A percentile compares a stretch with the other conserved stretches of the same genome.
These are phyloP conservation scores for Erethizon dorsatum DNA, from an alignment of 2,797 vertebrate species.

Conservation along the genomic window DNA sequence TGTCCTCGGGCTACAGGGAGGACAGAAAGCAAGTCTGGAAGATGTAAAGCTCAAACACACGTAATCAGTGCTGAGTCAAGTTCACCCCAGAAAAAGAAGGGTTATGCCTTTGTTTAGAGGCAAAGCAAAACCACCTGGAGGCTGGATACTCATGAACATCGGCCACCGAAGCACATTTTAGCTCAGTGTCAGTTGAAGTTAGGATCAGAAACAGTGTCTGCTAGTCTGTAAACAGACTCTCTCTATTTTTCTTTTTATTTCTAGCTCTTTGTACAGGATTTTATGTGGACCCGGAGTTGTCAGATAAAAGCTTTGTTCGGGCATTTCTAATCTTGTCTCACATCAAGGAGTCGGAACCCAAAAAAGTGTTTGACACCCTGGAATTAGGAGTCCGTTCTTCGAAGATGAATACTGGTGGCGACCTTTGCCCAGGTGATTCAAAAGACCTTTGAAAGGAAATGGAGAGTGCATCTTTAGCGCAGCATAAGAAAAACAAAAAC, in stretches of 20 bases:
- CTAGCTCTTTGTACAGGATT: not conserved
- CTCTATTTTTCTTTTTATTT: not conserved
- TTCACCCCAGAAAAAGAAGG: not conserved
- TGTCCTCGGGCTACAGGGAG: not conserved
- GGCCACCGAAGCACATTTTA: not conserved
- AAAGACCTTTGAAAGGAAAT: not conserved
- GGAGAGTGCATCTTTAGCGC: not conserved
- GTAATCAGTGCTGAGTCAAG: too few species aligned
- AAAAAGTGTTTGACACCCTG: accelerated
- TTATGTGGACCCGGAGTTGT: not conserved
- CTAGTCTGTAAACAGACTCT: not conserved
- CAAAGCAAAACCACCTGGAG: not conserved
- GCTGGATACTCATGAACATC: not conserved
- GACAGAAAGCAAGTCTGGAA: not conserved
- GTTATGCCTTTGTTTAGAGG: not conserved
- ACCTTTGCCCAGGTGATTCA: not conserved
- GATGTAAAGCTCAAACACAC: not conserved
- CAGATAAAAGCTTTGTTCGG: not conserved
- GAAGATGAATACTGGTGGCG: accelerated
- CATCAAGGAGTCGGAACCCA: accelerated
- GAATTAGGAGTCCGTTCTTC: accelerated
- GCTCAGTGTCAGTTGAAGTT: not conserved
- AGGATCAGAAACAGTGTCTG: not conserved
- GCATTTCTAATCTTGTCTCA: not conserved
- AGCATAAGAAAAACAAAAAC: not conserved